These are phyloP conservation scores for Elysia chlorotica DNA, from an alignment of 1,140 invertebrate genomes.

Conservation along the genomic window DNA sequence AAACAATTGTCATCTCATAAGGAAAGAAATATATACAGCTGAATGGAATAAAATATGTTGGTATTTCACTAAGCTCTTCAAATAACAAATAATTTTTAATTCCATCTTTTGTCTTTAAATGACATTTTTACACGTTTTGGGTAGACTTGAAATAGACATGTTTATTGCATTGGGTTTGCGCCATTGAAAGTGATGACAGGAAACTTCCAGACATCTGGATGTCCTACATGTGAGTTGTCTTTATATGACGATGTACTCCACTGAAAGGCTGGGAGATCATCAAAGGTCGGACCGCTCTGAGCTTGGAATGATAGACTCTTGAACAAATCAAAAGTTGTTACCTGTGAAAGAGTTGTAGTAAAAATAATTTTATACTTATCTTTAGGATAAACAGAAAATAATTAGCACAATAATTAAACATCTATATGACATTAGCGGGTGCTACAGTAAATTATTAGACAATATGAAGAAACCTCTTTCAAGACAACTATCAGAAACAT, in stretches of 20 bases:
- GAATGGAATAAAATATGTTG: neutral
- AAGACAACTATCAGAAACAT: neutral
- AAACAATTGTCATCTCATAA: neutral
- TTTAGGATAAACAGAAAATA: neutral
- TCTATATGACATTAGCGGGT: no score
- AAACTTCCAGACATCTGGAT: conserved; percentile 79
- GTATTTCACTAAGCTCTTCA: neutral
- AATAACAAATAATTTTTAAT: neutral
- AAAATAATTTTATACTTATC: neutral
- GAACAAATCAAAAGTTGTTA: conserved; percentile 62
- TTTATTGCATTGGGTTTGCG: conserved; percentile 21
- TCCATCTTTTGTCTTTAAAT: neutral
- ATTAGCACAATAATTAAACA: no score
- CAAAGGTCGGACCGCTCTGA: conserved; percentile 69
- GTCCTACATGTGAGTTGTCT: conserved; percentile 72
- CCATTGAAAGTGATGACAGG: conserved; percentile 61
- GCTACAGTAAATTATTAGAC: neutral
- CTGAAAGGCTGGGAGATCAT: conserved; percentile 71
- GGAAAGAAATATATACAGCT: neutral
- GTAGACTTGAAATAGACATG: neutral
- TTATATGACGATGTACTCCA: conserved; percentile 74
- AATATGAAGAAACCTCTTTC: neutral
- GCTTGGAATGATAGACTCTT: conserved; percentile 66
- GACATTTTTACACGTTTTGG: neutral
- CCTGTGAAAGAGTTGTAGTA: conserved; percentile 34